Base-by-base conservation (phyloP, 2,797 vertebrate genomes). In the Peromyscus aztecus region DNA sequence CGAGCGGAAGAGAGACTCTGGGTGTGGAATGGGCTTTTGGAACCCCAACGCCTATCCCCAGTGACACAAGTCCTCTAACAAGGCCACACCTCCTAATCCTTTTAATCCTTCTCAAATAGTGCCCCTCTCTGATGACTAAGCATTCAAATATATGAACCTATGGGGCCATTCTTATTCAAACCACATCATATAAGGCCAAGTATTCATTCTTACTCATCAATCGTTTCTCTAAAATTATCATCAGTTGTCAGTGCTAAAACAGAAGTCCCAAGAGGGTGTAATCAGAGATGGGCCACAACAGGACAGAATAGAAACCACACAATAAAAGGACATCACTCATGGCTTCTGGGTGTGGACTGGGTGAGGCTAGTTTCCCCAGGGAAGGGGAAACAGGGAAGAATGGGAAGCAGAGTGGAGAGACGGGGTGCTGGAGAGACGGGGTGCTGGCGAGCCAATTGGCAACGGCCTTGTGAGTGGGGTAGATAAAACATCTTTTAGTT, bases 221-320 rank as follows among this genome's bases (percentile, higher is more conserved):
- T 91, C 55, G 88, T 63, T 93, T 90, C 88, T 97, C 95, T 93
- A 98, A 97, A 98, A 96, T 97, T 91, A 94, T 61, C 29, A 11
- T 86, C 93, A 95, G 82, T 95, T 96, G 95, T 96, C 80, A 94
- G 21, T 55, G 16, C 90, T 97, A 89, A 97, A 97, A 96, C 71
- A 94, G 96, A 97, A 94, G 81, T 95, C 95, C 82, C 40, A 78
- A 89, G 90, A 97, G 37, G 82, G 71, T 40, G 69, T 61, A 86
- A 89, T 94, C 52, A 87, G 55, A 92, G 61, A 40, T 34, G 82
- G 75, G 75, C 88, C 71, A 77, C 90, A 96, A 61, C 34, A 2
- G 63, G 61, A 94, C 69, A 77, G 96, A 96, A 97, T 2, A 97
- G 96, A 98, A 97, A 97, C 52, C 29, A 90, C 49, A 95, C 34